These are phyloP conservation scores for Macrobrachium nipponense DNA, from an alignment of 1,140 invertebrate genomes.

Conservation along the genomic window DNA sequence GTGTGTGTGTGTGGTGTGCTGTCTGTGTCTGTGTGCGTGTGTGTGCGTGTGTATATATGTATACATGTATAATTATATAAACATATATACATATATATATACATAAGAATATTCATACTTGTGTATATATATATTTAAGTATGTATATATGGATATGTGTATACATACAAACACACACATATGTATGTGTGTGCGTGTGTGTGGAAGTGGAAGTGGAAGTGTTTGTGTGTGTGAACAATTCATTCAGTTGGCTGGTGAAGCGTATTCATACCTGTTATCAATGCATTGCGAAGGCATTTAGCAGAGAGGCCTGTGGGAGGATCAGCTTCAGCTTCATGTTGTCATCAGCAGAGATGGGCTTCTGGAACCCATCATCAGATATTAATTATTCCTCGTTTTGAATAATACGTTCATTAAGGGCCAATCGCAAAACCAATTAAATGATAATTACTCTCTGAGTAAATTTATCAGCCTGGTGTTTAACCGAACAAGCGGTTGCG, in stretches of 20 bases:
- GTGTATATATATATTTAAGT: conserved; percentile 30
- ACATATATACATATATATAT: conserved; percentile 47
- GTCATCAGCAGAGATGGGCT: background rate
- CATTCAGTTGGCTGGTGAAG: too few relatives aligned
- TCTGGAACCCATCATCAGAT: conserved; percentile 30
- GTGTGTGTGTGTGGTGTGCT: too few relatives aligned
- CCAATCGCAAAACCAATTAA: background rate
- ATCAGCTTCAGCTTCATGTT: background rate
- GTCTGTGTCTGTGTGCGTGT: too few relatives aligned
- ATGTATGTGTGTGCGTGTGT: background rate
- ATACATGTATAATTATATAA: conserved; percentile 1
- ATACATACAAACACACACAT: conserved; percentile 44
- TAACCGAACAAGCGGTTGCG: background rate
- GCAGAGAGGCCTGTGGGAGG: too few relatives aligned
- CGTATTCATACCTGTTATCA: too few relatives aligned
- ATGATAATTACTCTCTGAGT: conserved; percentile 19
- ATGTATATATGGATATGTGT: conserved; percentile 3
- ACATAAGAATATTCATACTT: conserved; percentile 28
- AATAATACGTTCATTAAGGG: background rate
- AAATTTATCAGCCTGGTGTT: too few relatives aligned
- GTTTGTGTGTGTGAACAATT: conserved; percentile 9
- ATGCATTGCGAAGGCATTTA: too few relatives aligned
- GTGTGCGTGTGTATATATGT: too few relatives aligned
- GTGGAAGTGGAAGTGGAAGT: too few relatives aligned
- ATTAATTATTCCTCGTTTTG: conserved; percentile 24